Evolutionary conservation across 92 coral and sea anemone genomes (phyloP).

Genomic region (Palythoa heliodiscus): DNA sequence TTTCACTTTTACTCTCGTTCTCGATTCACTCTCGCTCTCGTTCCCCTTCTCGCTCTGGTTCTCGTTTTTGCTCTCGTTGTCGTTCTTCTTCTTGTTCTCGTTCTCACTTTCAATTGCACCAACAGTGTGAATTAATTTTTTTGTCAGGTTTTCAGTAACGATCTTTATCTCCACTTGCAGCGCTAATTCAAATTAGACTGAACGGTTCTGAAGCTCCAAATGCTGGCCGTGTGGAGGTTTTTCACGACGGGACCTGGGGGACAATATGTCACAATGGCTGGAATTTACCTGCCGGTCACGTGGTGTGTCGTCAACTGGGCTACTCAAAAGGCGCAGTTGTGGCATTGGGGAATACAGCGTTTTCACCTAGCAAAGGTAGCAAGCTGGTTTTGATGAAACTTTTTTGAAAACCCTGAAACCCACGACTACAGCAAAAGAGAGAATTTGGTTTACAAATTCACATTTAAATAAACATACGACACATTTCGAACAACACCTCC

Average conservation of each 20-base stretch:
- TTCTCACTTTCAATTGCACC: too few relatives aligned
- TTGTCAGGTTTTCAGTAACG: too few relatives aligned
- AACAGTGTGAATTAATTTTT: too few relatives aligned
- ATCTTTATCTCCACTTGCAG: not conserved
- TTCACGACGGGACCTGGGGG: conserved; percentile 36
- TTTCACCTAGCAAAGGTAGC: not conserved
- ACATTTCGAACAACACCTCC: too few relatives aligned
- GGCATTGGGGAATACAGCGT: conserved; percentile 1
- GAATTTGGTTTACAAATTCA: not conserved
- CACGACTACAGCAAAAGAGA: not conserved
- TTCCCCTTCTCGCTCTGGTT: too few relatives aligned
- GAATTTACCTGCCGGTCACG: conserved; percentile 24
- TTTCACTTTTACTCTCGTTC: too few relatives aligned
- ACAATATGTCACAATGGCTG: conserved; percentile 22
- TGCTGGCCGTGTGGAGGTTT: conserved; percentile 37
- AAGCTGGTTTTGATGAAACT: not conserved
- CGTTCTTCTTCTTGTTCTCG: too few relatives aligned
- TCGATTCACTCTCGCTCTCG: too few relatives aligned
- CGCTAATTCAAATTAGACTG: conserved; percentile 13
- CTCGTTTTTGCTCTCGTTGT: too few relatives aligned
- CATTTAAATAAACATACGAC: too few relatives aligned
- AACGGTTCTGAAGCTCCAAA: conserved; percentile 23
- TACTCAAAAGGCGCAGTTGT: conserved; percentile 8
- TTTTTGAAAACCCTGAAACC: not conserved
- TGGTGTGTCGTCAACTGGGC: conserved; percentile 35